phyloP scores from a whole-genome alignment of 2,888 invertebrate genomes.

The Escarpia spicata region DNA sequence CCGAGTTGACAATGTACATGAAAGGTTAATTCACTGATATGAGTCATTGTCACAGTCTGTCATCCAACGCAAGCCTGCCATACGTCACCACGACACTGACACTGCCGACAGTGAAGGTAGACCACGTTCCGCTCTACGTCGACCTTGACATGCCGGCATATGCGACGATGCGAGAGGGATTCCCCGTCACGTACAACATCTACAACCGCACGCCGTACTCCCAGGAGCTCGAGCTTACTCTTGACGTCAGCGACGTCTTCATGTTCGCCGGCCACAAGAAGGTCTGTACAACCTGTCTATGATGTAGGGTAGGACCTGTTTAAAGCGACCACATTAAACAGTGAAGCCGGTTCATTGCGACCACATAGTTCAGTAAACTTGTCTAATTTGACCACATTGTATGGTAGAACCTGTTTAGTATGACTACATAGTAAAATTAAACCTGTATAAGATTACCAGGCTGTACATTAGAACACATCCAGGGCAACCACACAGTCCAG shows the following conservation, averaged over 20 bases:
- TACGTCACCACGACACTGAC: constrained; percentile 55
- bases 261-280: constrained; percentile 96
- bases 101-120: constrained; percentile 61
- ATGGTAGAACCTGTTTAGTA: not conserved
- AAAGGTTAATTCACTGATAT: not conserved
- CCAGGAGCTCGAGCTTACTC: constrained; percentile 77
- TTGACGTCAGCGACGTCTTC: constrained; percentile 88
- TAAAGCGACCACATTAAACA: not conserved
- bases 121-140: constrained; percentile 63
- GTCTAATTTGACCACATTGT: not conserved
- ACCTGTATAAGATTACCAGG: not conserved
- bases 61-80: constrained; percentile 43
- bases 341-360: not conserved
- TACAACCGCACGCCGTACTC: constrained; percentile 78
- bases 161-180: constrained; percentile 73
- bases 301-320: not conserved
- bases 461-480: not conserved
- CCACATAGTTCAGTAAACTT: not conserved
- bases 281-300: constrained; percentile 65
- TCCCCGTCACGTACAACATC: constrained; percentile 70
- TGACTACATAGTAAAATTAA: not conserved
- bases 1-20: not conserved
- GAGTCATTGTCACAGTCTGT: not conserved
- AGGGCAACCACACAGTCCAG: no score
- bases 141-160: constrained; percentile 73